Evolutionary conservation across 2,113 vertebrate species (phyloP).

Genomic region (Zosterops lateralis): DNA sequence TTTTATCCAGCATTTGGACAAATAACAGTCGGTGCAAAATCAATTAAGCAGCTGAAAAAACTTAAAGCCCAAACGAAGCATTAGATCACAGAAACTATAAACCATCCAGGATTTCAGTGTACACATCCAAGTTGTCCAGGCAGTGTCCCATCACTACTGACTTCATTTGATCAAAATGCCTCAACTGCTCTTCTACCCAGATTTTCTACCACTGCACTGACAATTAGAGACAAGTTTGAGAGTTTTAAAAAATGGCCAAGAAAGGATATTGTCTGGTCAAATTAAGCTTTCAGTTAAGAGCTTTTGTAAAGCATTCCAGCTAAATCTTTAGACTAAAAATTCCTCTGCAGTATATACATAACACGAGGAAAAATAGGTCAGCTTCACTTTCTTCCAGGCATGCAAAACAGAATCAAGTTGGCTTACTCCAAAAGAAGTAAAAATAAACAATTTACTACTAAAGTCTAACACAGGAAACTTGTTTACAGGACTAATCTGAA

Average conservation of each 20-base stretch:
- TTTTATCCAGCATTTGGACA: not conserved
- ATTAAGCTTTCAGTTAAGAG: not conserved
- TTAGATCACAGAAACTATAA: not conserved
- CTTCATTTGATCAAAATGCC: not conserved
- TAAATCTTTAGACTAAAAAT: not conserved
- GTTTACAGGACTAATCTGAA: not conserved
- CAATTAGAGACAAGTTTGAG: not conserved
- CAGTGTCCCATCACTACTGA: not conserved
- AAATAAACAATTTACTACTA: not conserved
- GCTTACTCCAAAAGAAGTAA: not conserved
- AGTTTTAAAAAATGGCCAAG: not conserved
- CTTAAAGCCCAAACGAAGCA: not conserved
- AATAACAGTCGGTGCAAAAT: not conserved
- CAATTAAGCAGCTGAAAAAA: not conserved
- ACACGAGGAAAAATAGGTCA: not conserved
- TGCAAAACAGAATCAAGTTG: not conserved
- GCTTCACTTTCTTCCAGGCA: not conserved
- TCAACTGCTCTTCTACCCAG: not conserved
- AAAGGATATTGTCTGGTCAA: slow-evolving; percentile 12
- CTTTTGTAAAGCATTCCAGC: not conserved
- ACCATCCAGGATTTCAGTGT: not conserved
- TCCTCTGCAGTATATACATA: not conserved
- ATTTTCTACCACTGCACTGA: not conserved
- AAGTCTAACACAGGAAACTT: not conserved
- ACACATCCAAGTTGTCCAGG: not conserved